Evolutionary conservation across 2,113 vertebrate genomes (phyloP).

Genomic region (Noctilio leporinus): DNA sequence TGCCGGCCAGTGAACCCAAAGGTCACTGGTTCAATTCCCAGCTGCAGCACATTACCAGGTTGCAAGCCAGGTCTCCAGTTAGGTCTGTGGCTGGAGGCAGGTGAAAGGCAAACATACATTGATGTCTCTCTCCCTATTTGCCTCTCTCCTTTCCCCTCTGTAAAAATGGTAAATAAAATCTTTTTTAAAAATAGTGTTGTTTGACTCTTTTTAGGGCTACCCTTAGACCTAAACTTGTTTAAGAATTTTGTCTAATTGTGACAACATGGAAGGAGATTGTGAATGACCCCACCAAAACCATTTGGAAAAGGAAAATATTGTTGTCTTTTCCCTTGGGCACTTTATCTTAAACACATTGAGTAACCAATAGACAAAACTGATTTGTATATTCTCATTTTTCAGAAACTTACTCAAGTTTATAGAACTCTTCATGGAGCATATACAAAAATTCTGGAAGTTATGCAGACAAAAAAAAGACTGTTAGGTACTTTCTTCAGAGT

Average conservation of each 20-base stretch:
- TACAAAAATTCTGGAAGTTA: conserved; percentile 94
- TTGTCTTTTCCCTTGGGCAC: neutral
- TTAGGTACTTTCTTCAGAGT: conserved; percentile 96
- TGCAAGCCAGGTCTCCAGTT: too few relatives aligned
- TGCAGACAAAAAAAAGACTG: conserved; percentile 90
- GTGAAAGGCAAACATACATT: too few relatives aligned
- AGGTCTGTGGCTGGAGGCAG: too few relatives aligned
- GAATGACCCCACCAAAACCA: neutral
- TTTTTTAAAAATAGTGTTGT: neutral
- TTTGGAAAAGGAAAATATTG: neutral
- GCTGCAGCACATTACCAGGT: too few relatives aligned
- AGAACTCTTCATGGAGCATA: conserved; percentile 94
- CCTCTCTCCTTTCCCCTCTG: too few relatives aligned
- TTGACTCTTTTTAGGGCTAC: neutral
- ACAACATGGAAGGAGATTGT: neutral
- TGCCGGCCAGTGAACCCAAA: too few relatives aligned
- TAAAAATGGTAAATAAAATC: too few relatives aligned
- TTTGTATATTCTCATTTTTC: conserved; percentile 59
- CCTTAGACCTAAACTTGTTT: neutral
- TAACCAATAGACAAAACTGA: neutral
- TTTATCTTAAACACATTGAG: neutral
- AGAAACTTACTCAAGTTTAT: conserved; percentile 95
- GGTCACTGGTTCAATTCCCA: too few relatives aligned
- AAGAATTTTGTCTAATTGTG: neutral
- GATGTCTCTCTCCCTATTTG: too few relatives aligned